Evolutionary conservation across 2,888 invertebrate genomes (phyloP), one percentile per base, ranked within the genome.

Genomic region (Ceramica pisi): DNA sequence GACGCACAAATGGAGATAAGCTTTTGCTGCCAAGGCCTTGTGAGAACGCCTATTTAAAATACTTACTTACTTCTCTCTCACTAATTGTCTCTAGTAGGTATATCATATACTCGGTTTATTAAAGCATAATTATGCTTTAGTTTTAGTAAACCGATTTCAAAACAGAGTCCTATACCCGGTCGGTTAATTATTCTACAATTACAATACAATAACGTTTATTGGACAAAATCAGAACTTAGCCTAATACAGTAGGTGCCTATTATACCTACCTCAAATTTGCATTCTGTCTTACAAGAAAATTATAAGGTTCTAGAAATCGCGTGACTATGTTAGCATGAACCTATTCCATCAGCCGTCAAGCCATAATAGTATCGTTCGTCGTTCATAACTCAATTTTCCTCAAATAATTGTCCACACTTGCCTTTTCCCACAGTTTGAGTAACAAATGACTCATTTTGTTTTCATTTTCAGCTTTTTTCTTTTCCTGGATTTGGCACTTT

Each of bases 331-430:
- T 51, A 12, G 41, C 65, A 82, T 65, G 62, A 82, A 78, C 67
- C 64, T 48, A 56, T 82, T 72, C 64, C 64, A 48, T 59, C 78
- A 67, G 57, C 53, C 55, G 48, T 64, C 78, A 72, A 63, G 21
- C 35, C 31, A 23, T 71, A 61, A 75, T 83, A 60, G 67, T 63
- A 31, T 67, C 55, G 57, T 64, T 70, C 51, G 55, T 60, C 60
- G 67, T 62, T 66, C 62, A 70, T 76, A 83, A 77, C 83, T 76
- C 65, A 72, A 82, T 83, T 83, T 83, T 38, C 68, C 16, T 53
- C n/a, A 71, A 67, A 59, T 64, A 75, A 81, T 83, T 70, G 81
- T 64, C 44, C 50, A 64, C 81, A 76, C 77, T 64, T 76, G 81
- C 48, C 1, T 14, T 64, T 80, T 80, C 82, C 21, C 80, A 74